Conservation (phyloP, 2,888 invertebrate species). For the Drosophila pseudotalamancana region DNA sequence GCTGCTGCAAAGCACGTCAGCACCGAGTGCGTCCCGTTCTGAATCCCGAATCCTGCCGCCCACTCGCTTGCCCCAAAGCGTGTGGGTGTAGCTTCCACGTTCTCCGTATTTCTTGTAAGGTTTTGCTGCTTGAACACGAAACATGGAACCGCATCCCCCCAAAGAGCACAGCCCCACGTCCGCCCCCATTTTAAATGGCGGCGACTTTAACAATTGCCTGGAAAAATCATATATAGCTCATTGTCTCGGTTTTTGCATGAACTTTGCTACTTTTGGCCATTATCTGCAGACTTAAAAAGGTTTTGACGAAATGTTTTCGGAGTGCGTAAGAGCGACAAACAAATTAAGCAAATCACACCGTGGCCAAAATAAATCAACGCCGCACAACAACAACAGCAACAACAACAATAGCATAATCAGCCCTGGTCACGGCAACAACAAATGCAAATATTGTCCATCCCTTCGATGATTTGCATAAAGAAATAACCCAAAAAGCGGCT, state of each 20-base stretch:
- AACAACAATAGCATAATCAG: constrained; percentile 36
- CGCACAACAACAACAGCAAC: constrained; percentile 1
- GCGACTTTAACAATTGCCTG: constrained; percentile 54
- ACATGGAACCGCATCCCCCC: constrained; percentile 50
- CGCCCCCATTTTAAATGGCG: too few species aligned
- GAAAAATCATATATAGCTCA: constrained; percentile 50
- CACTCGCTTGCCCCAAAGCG: constrained; percentile 13
- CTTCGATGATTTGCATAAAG: constrained; percentile 65
- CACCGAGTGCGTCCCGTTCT: constrained; percentile 1
- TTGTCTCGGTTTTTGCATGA: constrained; percentile 35
- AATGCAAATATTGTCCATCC: constrained; percentile 18
- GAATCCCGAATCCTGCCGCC: constrained; percentile 9
- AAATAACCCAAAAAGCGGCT: constrained; percentile 45
- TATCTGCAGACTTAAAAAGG: constrained; percentile 24
- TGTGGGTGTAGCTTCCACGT: constrained; percentile 30
- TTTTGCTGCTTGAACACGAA: constrained; percentile 66
- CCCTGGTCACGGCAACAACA: constrained; percentile 31
- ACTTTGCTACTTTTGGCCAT: constrained; percentile 36
- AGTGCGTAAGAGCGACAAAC: constrained; percentile 29
- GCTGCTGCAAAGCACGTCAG: constrained; percentile 53
- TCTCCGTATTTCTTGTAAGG: constrained; percentile 30
- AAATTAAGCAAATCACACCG: constrained; percentile 57
- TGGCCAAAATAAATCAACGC: constrained; percentile 28
- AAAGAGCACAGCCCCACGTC: constrained; percentile 1
- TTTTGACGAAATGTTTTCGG: constrained; percentile 46